Conservation (phyloP, 1,140 invertebrate species). For the Leptopilina clavipes region DNA sequence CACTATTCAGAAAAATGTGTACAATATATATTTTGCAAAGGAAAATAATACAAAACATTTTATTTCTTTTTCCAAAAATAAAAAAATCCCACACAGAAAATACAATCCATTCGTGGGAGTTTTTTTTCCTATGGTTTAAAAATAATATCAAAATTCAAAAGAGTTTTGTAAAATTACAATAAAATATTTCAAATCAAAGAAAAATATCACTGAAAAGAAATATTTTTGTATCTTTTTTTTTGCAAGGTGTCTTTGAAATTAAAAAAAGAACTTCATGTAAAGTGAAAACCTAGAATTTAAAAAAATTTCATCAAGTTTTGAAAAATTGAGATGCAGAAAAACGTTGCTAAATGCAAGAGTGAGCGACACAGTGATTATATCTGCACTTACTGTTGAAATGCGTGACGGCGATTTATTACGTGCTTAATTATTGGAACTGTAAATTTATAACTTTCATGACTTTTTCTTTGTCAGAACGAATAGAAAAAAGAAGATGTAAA, state of each 20-base stretch:
- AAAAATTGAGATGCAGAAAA: neutral
- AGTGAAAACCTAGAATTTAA: neutral
- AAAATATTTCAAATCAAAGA: neutral
- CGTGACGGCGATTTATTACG: constrained; percentile 22
- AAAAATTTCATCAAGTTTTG: neutral
- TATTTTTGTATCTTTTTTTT: too few relatives aligned
- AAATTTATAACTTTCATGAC: neutral
- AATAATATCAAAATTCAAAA: too few relatives aligned
- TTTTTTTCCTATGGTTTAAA: too few relatives aligned
- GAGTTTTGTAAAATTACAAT: too few relatives aligned
- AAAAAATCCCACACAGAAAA: too few relatives aligned
- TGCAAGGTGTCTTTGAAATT: too few relatives aligned
- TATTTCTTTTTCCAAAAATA: too few relatives aligned
- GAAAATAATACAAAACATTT: too few relatives aligned
- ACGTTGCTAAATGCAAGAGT: constrained; percentile 12
- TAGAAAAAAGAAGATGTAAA: neutral
- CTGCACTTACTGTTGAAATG: constrained; percentile 11
- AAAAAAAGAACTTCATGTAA: neutral
- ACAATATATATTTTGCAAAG: too few relatives aligned
- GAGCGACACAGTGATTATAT: constrained; percentile 23
- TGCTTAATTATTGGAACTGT: constrained; percentile 20
- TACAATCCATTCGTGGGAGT: too few relatives aligned
- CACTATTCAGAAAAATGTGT: too few relatives aligned
- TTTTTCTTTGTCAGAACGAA: neutral
- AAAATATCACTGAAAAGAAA: neutral